These are phyloP conservation scores for Blastobasis adustella DNA, from an alignment of 2,888 invertebrate species.

Conservation along the genomic window DNA sequence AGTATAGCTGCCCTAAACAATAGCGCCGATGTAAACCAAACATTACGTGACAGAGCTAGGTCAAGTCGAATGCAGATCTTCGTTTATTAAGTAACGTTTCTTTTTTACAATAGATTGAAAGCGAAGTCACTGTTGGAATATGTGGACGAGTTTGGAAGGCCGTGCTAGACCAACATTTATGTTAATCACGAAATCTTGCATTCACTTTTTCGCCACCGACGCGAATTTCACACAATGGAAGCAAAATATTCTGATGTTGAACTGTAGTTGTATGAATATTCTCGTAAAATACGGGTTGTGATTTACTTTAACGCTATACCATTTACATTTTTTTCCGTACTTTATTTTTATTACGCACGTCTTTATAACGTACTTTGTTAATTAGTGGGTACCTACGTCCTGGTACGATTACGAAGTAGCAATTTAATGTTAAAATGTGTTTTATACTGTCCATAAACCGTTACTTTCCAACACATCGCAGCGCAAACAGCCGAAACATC, in stretches of 20 bases:
- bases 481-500: no score
- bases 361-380: no score
- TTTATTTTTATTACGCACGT: no score
- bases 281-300: no score
- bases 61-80: conserved; percentile 8
- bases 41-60: conserved; percentile 12
- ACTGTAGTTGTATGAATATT: no score
- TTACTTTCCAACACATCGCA: no score
- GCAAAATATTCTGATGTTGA: conserved; percentile 1
- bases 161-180: conserved; percentile 35
- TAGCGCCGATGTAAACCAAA: conserved; percentile 12
- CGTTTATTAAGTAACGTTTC: conserved; percentile 7
- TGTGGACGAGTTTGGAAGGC: conserved; percentile 17
- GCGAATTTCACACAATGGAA: conserved; percentile 35
- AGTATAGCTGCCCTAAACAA: conserved; percentile 6
- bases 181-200: conserved; percentile 34
- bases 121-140: not conserved
- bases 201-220: conserved; percentile 29
- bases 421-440: no score
- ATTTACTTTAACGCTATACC: no score
- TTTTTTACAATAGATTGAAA: conserved; percentile 9
- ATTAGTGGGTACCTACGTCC: no score
- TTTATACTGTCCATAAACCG: no score
- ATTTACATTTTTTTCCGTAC: no score
- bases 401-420: no score